phyloP scores from a whole-genome alignment of 2,888 invertebrate genomes.

The Phyllotreta cruciferae region DNA sequence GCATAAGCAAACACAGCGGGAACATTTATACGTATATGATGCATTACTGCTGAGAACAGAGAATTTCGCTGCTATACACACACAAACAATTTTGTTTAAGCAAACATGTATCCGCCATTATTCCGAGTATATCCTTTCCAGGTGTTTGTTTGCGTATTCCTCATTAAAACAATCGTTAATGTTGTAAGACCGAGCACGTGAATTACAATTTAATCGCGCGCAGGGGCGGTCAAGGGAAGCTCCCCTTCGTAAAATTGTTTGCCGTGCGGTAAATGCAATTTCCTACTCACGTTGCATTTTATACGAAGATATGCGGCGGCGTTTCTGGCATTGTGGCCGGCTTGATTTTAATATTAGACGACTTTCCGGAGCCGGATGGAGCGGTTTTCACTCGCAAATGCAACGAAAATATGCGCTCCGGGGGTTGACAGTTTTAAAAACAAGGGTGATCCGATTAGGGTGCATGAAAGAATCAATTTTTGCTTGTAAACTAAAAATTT shows the following conservation, averaged over 20 bases:
- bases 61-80: not conserved
- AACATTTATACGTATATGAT: slow-evolving; percentile 4
- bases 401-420: slow-evolving; percentile 20
- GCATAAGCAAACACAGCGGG: not conserved
- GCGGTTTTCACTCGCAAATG: slow-evolving; percentile 1
- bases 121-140: slow-evolving; percentile 4
- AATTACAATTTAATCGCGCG: slow-evolving; percentile 1
- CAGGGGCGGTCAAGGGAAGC: not conserved
- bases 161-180: slow-evolving; percentile 10
- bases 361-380: no score
- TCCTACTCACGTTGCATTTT: no score
- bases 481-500: no score
- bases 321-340: no score
- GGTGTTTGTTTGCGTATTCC: slow-evolving; percentile 5
- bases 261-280: not conserved
- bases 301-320: no score
- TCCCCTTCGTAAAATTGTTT: not conserved
- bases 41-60: not conserved
- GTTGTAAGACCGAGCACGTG: not conserved
- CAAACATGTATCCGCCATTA: not conserved
- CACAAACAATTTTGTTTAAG: slow-evolving; percentile 5
- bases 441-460: slow-evolving; percentile 16
- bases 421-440: slow-evolving; percentile 17
- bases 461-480: not conserved
- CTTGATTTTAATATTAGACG: no score